Conservation (phyloP, 2,888 invertebrate species). For the Ferdinandea cuprea region DNA sequence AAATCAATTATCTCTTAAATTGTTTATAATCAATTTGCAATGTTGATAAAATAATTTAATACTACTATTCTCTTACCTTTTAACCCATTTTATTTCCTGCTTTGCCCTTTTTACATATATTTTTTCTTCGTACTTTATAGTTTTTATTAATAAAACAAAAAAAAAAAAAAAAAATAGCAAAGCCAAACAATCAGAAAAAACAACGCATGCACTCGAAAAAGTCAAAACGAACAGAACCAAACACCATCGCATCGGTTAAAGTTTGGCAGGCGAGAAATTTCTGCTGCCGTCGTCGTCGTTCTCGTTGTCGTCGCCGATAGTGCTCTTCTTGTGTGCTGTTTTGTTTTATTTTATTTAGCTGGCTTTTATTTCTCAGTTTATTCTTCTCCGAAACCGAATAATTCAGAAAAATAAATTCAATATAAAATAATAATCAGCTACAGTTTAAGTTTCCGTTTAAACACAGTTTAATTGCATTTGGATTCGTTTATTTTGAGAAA, state of each 20-base stretch:
- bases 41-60: slow-evolving; percentile 6
- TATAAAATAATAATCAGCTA: slow-evolving; percentile 29
- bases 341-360: slow-evolving; percentile 65
- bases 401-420: neutral
- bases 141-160: neutral
- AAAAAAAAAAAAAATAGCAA: slow-evolving; percentile 1
- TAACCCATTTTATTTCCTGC: neutral
- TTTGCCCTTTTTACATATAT: slow-evolving; percentile 23
- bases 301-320: slow-evolving; percentile 58
- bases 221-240: slow-evolving; percentile 66
- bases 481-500: slow-evolving; percentile 36
- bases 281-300: slow-evolving; percentile 32
- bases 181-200: slow-evolving; percentile 1
- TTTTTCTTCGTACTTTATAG: neutral
- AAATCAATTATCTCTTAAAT: neutral
- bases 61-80: neutral
- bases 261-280: slow-evolving; percentile 47
- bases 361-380: slow-evolving; percentile 39
- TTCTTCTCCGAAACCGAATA: slow-evolving; percentile 7
- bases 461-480: slow-evolving; percentile 39
- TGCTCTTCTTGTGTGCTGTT: slow-evolving; percentile 46
- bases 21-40: slow-evolving; percentile 6
- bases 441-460: slow-evolving; percentile 30
- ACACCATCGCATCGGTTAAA: slow-evolving; percentile 55
- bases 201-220: slow-evolving; percentile 52